A percentile compares a stretch with the other conserved stretches of the same genome.
Conservation (phyloP, 2,113 vertebrate species). For the Triplophysa tibetana region DNA sequence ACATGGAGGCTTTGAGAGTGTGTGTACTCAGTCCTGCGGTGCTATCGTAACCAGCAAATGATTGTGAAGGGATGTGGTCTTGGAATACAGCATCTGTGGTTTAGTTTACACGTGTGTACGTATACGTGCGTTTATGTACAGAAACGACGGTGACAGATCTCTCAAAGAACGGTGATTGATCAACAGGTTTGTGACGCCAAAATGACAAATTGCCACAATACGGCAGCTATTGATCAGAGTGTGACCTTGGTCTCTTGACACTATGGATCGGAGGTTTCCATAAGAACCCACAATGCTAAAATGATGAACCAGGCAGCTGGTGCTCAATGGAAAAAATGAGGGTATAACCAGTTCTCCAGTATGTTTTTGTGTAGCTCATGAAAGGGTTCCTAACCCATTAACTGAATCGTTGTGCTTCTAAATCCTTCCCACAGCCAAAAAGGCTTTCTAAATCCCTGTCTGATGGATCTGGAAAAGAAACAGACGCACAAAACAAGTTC, state of each 20-base stretch:
- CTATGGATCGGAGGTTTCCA: no score
- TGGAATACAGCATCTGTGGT: slow-evolving; percentile 8
- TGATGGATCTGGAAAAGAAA: slow-evolving; percentile 30
- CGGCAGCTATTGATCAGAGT: background rate
- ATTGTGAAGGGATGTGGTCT: slow-evolving; percentile 43
- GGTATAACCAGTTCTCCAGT: background rate
- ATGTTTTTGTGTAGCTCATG: background rate
- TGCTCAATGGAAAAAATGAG: background rate
- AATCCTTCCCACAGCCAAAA: background rate
- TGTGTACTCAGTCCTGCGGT: slow-evolving; percentile 42
- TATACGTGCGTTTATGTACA: slow-evolving; percentile 4
- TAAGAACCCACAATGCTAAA: background rate
- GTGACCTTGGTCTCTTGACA: no score
- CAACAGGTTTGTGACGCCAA: background rate
- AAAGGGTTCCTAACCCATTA: background rate
- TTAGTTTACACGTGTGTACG: background rate
- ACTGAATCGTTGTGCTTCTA: background rate
- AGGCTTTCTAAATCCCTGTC: slow-evolving; percentile 12
- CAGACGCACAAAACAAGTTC: slow-evolving; percentile 18
- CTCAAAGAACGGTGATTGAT: background rate
- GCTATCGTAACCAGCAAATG: slow-evolving; percentile 52
- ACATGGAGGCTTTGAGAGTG: slow-evolving; percentile 22
- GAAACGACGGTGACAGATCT: background rate
- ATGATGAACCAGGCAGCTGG: background rate
- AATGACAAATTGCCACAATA: background rate